phyloP scores from a whole-genome alignment of 2,888 invertebrate genomes.

The Heliconius hortense region DNA sequence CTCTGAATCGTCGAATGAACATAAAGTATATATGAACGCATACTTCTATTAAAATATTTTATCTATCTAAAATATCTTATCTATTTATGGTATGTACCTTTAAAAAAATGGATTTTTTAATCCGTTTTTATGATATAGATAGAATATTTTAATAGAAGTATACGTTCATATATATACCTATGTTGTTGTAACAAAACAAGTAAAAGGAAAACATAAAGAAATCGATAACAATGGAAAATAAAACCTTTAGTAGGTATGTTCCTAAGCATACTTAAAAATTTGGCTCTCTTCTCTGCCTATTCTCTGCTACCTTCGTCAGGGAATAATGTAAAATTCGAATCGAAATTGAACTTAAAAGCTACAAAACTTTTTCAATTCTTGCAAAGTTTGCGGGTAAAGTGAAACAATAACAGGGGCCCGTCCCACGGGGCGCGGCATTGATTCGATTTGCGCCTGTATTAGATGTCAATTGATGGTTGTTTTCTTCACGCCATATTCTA shows the following conservation, averaged over 20 bases:
- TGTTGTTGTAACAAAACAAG: too few relatives aligned
- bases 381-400: conserved; percentile 64
- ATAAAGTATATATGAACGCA: too few relatives aligned
- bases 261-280: neutral
- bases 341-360: neutral
- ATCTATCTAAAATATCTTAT: too few relatives aligned
- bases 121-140: too few relatives aligned
- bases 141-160: too few relatives aligned
- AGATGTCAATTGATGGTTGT: conserved; percentile 58
- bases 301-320: neutral
- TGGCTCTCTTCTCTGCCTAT: neutral
- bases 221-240: too few relatives aligned
- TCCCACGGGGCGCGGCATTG: conserved; percentile 61
- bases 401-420: conserved; percentile 76
- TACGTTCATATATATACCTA: too few relatives aligned
- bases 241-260: neutral
- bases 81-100: too few relatives aligned
- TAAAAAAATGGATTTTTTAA: too few relatives aligned
- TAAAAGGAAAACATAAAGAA: too few relatives aligned
- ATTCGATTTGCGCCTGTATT: conserved; percentile 69
- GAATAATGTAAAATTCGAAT: conserved; percentile 10
- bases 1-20: too few relatives aligned
- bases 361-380: conserved; percentile 55
- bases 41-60: too few relatives aligned
- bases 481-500: conserved; percentile 25